phyloP scores from a whole-genome alignment of 2,113 vertebrate species.

The Toxostoma redivivum region DNA sequence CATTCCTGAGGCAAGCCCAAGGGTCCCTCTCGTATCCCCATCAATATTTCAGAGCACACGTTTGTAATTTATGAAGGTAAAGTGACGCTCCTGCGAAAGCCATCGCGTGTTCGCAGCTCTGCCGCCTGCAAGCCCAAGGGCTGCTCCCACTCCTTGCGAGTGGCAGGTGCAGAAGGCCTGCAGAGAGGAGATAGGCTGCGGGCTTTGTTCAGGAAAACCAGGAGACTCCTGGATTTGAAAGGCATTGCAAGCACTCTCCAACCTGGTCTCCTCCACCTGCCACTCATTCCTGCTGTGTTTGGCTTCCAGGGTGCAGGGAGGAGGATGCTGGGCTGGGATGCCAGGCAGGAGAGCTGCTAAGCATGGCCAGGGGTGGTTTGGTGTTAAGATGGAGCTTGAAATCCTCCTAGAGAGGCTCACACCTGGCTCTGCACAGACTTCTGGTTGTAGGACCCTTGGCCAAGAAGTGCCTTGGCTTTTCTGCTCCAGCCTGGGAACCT shows the following conservation, averaged over 20 bases:
- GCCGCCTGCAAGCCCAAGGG: background rate
- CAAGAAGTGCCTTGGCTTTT: background rate
- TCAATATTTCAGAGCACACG: background rate
- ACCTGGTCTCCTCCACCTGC: background rate
- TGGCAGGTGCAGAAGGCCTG: background rate
- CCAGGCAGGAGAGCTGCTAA: background rate
- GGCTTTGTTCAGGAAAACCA: background rate
- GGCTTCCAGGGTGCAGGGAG: rapidly evolving
- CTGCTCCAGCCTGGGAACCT: background rate
- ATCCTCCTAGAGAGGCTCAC: background rate
- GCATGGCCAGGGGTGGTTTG: rapidly evolving
- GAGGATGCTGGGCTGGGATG: background rate
- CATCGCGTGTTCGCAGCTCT: background rate
- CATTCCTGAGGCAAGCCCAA: background rate
- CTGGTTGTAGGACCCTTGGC: background rate
- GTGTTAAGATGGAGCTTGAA: background rate
- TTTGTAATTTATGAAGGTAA: background rate
- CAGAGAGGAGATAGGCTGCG: background rate
- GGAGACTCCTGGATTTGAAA: background rate
- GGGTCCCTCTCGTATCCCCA: background rate
- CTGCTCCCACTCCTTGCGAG: background rate
- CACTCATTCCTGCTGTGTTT: background rate
- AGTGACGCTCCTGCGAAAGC: background rate
- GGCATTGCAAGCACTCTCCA: background rate
- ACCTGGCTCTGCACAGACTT: rapidly evolving